These are phyloP conservation scores for Macrosteles quadrilineatus DNA, from an alignment of 1,140 invertebrate genomes.

Conservation along the genomic window DNA sequence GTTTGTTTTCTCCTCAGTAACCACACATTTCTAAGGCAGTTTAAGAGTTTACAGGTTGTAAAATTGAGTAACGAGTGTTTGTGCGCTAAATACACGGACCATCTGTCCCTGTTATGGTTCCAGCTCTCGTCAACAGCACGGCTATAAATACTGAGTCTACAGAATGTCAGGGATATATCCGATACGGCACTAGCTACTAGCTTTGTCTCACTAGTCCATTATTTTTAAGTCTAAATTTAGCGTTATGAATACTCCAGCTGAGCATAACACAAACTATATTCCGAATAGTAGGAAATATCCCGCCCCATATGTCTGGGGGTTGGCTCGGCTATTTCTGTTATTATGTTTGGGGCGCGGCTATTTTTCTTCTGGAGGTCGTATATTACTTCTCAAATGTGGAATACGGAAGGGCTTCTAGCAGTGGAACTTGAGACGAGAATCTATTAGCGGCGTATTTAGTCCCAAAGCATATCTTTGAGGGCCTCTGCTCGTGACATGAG, in stretches of 20 bases:
- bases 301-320: conserved; percentile 24
- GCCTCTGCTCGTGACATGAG: too few species aligned
- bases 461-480: too few species aligned
- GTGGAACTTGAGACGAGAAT: background rate
- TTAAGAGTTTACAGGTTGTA: background rate
- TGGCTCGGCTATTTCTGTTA: conserved; percentile 22
- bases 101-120: background rate
- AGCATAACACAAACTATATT: conserved; percentile 31
- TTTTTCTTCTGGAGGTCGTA: conserved; percentile 21
- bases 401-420: conserved; percentile 1
- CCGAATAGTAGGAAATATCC: conserved; percentile 28
- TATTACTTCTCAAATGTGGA: conserved; percentile 11
- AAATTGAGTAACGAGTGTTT: conserved; percentile 1
- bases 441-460: background rate
- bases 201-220: conserved; percentile 28
- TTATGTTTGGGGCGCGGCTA: conserved; percentile 19
- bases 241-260: background rate
- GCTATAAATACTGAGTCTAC: conserved; percentile 12
- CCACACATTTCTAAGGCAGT: too few species aligned
- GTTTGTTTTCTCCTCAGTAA: too few species aligned
- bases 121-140: background rate
- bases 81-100: conserved; percentile 5
- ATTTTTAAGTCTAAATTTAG: conserved; percentile 27
- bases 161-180: conserved; percentile 20
- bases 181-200: conserved; percentile 9